Percentiles rank a stretch among this genome's conserved stretches.
These are phyloP conservation scores for Pionites leucogaster DNA, from an alignment of 2,113 vertebrate species.

Conservation along the genomic window DNA sequence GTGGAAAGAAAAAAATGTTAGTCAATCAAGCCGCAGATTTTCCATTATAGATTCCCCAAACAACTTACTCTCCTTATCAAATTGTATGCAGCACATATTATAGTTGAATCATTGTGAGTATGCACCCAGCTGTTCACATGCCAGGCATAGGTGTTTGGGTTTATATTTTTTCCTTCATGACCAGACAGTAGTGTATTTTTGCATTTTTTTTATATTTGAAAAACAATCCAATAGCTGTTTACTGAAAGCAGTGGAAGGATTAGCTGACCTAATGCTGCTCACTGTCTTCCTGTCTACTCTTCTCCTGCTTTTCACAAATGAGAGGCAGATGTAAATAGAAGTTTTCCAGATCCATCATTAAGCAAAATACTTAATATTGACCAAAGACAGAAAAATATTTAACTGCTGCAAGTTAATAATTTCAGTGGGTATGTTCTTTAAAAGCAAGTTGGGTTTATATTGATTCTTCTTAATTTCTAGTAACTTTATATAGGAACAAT, in stretches of 20 bases:
- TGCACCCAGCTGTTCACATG: background rate
- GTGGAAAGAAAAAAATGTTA: background rate
- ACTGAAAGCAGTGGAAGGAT: background rate
- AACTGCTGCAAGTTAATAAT: background rate
- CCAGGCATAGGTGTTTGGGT: background rate
- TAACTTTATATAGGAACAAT: background rate
- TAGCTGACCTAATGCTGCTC: background rate
- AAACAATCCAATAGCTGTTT: background rate
- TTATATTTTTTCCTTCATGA: background rate
- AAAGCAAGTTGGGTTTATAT: background rate
- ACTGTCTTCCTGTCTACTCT: background rate
- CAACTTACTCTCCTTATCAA: background rate
- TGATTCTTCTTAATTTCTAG: slow-evolving; percentile 4
- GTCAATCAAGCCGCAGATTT: background rate
- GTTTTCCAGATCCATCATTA: slow-evolving; percentile 39
- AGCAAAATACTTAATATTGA: slow-evolving; percentile 54
- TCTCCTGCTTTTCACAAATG: background rate
- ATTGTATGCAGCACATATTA: background rate
- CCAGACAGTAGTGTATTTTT: background rate
- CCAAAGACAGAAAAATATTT: slow-evolving; percentile 16
- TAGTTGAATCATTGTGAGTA: background rate
- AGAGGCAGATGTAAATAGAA: background rate
- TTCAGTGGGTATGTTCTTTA: background rate
- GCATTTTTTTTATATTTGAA: background rate
- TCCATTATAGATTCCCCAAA: background rate